Conservation (phyloP, 2,797 vertebrate species). For the Saxicola maurus region DNA sequence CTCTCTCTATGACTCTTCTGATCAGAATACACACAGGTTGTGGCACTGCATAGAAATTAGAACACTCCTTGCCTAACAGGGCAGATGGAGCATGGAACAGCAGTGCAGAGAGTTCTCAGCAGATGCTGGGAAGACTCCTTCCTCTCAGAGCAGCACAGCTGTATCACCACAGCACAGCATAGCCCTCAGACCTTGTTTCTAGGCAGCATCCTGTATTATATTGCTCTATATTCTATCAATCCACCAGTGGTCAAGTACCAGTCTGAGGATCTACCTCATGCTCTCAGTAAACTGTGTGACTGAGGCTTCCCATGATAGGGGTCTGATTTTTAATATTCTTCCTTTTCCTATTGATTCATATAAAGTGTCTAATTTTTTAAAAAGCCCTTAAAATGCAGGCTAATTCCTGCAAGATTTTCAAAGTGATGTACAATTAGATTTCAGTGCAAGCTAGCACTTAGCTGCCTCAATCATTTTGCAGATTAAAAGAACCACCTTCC, state of each 20-base stretch:
- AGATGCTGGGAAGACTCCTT: background rate
- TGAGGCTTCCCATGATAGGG: background rate
- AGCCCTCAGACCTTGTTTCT: background rate
- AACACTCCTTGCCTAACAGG: background rate
- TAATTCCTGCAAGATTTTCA: background rate
- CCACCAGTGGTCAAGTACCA: background rate
- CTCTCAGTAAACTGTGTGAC: background rate
- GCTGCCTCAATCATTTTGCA: background rate
- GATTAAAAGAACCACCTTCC: background rate
- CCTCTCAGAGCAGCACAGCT: background rate
- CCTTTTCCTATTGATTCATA: background rate
- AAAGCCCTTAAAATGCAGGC: background rate
- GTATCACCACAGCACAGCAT: background rate
- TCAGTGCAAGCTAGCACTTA: background rate
- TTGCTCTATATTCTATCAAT: background rate
- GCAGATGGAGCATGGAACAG: background rate
- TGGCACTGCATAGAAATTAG: background rate
- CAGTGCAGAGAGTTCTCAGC: background rate
- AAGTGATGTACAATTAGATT: background rate
- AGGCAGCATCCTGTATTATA: background rate
- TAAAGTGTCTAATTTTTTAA: background rate
- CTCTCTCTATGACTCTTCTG: background rate
- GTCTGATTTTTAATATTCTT: background rate
- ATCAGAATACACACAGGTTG: background rate
- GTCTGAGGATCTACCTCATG: background rate